phyloP scores from a whole-genome alignment of 2,797 vertebrate species.

The Lagocephalus sceleratus region DNA sequence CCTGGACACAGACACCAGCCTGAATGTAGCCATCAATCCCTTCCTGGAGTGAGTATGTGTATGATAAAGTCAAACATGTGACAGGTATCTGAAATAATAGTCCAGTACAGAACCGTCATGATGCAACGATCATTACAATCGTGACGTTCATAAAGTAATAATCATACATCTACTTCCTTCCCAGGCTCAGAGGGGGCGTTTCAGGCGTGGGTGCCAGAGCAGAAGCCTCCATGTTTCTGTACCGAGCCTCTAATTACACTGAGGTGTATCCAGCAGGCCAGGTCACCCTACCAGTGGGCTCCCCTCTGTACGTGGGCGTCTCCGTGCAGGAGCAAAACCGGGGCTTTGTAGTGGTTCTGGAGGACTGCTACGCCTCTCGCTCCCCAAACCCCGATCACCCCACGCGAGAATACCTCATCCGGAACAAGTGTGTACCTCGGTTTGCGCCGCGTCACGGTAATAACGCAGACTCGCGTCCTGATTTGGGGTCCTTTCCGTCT shows the following conservation, averaged over 20 bases:
- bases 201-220: slow-evolving; percentile 46
- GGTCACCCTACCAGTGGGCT: slow-evolving; percentile 52
- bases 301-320: slow-evolving; percentile 64
- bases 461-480: neutral
- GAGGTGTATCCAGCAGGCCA: slow-evolving; percentile 33
- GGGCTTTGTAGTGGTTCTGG: slow-evolving; percentile 64
- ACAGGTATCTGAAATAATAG: no score
- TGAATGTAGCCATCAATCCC: slow-evolving; percentile 67
- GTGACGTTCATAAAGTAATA: no score
- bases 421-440: slow-evolving; percentile 61
- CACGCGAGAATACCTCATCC: slow-evolving; percentile 68
- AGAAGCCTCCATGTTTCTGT: slow-evolving; percentile 71
- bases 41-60: slow-evolving; percentile 53
- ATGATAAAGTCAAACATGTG: neutral
- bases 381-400: slow-evolving; percentile 41
- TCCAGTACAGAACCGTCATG: no score
- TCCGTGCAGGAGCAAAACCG: slow-evolving; percentile 51
- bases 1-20: slow-evolving; percentile 63
- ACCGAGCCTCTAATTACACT: slow-evolving; percentile 56
- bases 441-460: neutral
- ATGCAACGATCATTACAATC: no score
- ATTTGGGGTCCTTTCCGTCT: neutral
- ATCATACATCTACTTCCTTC: slow-evolving; percentile 1
- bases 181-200: slow-evolving; percentile 36
- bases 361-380: slow-evolving; percentile 72